Base-by-base conservation (phyloP, 2,888 invertebrate species). In the Erpobdella octoculata region DNA sequence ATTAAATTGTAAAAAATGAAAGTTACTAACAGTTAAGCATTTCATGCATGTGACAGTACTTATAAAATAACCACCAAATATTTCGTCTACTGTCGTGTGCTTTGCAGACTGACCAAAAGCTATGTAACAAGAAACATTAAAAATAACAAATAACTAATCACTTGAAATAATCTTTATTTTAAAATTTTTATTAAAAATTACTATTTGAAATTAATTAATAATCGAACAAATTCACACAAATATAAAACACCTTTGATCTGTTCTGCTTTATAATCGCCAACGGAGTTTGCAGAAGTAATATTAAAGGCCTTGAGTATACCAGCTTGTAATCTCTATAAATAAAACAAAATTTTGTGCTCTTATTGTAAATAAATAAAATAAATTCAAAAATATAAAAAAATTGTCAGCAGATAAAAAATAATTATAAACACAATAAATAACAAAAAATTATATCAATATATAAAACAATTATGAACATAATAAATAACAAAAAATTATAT, bases 11-110 rank as follows among this genome's bases (percentile, higher is more conserved):
- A n/a, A n/a, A n/a, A n/a, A n/a, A n/a, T n/a, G n/a, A n/a, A n/a
- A n/a, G n/a, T n/a, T n/a, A 62, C 53, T 15, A 2, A 69, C 69
- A 12, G 53, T 31, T 9, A 9, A n/a, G 35, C 69, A 69, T 25
- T 31, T 35, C 6, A 21, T 59, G 70, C 74, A 77, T 15, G 74
- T 68, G 78, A 78, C 80, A 4, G 82, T 82, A 37, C 93, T 95
- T 1, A 95, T 90, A 18, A 96, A 86, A 79, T 90, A 89, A 0
- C 97, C 97, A 36, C 93, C 90, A 86, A 97, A 98, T 69, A 97
- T 89, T 81, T 90, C 90, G 82, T 97, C 96, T 8, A 86, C 81
- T 71, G 86, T 81, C 1, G 86, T 86, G 71, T 85, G 84, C 71
- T 84, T 80, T 37, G 83, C 81, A 70, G 83, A 79, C 3, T 77